Evolutionary conservation across 2,113 vertebrate genomes (phyloP).

Genomic region (Uria aalge): DNA sequence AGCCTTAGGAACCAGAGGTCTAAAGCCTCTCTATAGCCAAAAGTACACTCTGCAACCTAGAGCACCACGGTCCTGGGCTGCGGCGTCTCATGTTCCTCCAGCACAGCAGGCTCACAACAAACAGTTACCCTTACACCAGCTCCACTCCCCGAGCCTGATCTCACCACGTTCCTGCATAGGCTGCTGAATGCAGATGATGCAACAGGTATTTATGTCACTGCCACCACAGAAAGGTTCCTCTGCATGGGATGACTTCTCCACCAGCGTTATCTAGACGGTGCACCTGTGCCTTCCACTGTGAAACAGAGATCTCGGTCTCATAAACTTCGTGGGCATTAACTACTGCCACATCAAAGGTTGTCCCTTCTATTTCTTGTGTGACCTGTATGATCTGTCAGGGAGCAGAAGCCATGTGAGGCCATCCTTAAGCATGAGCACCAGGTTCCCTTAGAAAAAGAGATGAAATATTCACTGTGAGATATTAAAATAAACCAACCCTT

Average conservation of each 20-base stretch:
- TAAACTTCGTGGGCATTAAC: not conserved
- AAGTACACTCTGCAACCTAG: not conserved
- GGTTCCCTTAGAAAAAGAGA: not conserved
- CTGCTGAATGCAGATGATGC: not conserved
- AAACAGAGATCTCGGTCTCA: not conserved
- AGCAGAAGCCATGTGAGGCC: not conserved
- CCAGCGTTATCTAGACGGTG: rapidly evolving
- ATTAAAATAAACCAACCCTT: conserved; percentile 47
- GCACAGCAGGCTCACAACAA: not conserved
- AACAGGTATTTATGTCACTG: not conserved
- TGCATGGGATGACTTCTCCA: not conserved
- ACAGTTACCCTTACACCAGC: not conserved
- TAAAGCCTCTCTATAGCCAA: not conserved
- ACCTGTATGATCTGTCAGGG: not conserved
- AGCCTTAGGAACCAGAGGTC: not conserved
- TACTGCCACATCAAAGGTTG: not conserved
- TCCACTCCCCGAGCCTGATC: not conserved
- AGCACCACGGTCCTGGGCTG: not conserved
- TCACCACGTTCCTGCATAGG: not conserved
- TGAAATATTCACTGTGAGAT: conserved; percentile 21
- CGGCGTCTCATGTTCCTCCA: not conserved
- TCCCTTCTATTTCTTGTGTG: not conserved
- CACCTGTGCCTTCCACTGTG: not conserved
- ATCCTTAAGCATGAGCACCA: not conserved
- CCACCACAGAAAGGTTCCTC: not conserved